Percentiles rank a stretch among this genome's conserved stretches.
phyloP scores from a whole-genome alignment of 2,113 vertebrate genomes.

The Corythornis cristatus region DNA sequence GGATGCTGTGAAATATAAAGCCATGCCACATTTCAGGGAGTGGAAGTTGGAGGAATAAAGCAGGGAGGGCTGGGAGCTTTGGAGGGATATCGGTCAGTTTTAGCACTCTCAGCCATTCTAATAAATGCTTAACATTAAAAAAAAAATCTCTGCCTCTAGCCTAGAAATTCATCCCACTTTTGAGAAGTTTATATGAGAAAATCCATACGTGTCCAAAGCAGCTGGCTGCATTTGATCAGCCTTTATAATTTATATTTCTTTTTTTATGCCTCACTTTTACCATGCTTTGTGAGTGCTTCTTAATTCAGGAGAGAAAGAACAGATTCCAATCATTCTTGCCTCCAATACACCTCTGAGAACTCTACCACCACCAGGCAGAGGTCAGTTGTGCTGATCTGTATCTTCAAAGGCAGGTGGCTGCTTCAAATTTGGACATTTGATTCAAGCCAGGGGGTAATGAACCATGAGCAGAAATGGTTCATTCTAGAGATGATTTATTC shows the following conservation, averaged over 20 bases:
- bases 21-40: neutral
- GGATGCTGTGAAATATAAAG: conserved; percentile 61
- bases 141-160: neutral
- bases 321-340: neutral
- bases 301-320: neutral
- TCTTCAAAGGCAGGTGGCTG: neutral
- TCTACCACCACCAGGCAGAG: neutral
- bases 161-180: neutral
- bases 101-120: neutral
- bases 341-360: neutral
- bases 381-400: neutral
- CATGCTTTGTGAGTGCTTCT: accelerated
- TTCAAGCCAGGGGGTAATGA: accelerated
- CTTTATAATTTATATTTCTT: neutral
- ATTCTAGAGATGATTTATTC: neutral
- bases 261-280: neutral
- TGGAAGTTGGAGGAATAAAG: neutral
- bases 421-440: neutral
- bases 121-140: conserved; percentile 1
- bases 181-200: neutral
- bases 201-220: neutral
- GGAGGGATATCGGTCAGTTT: neutral
- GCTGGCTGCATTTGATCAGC: neutral
- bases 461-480: neutral
- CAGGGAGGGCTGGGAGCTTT: neutral